Percentiles rank a stretch among this genome's conserved stretches.
Conservation (phyloP, 2,888 invertebrate genomes). For the Drosophila infuscata region DNA sequence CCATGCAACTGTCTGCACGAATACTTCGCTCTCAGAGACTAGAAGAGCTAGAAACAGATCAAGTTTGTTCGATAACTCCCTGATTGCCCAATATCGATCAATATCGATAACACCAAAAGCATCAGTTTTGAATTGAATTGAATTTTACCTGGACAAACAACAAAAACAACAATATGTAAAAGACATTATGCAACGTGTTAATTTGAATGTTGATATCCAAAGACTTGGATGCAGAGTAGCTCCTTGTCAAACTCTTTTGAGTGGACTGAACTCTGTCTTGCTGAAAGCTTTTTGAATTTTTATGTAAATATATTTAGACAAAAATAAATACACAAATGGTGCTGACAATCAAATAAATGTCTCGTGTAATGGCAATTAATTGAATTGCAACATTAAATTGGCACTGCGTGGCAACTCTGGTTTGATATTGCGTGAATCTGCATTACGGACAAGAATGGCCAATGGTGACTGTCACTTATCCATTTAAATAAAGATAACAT, state of each 20-base stretch:
- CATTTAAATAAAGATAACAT: slow-evolving; percentile 51
- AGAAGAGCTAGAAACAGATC: background rate
- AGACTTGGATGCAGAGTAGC: background rate
- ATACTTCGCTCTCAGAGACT: background rate
- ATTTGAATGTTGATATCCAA: background rate
- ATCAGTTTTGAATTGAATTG: background rate
- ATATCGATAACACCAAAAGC: background rate
- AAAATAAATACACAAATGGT: background rate
- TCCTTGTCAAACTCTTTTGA: background rate
- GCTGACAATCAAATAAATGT: background rate
- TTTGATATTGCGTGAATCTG: slow-evolving; percentile 2
- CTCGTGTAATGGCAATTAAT: slow-evolving; percentile 1
- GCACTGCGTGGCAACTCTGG: background rate
- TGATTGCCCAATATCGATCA: background rate
- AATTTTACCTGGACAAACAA: background rate
- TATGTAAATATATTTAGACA: no score
- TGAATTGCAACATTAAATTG: slow-evolving; percentile 1
- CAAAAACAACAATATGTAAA: background rate
- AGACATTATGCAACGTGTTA: background rate
- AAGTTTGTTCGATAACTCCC: background rate
- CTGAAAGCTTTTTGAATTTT: no score
- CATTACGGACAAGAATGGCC: background rate
- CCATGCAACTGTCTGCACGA: no score
- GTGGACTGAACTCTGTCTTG: background rate
- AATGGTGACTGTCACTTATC: slow-evolving; percentile 24